A percentile compares a stretch with the other conserved stretches of the same genome.
These are phyloP conservation scores for Acrobasis repandana DNA, from an alignment of 2,888 invertebrate species.

Conservation along the genomic window DNA sequence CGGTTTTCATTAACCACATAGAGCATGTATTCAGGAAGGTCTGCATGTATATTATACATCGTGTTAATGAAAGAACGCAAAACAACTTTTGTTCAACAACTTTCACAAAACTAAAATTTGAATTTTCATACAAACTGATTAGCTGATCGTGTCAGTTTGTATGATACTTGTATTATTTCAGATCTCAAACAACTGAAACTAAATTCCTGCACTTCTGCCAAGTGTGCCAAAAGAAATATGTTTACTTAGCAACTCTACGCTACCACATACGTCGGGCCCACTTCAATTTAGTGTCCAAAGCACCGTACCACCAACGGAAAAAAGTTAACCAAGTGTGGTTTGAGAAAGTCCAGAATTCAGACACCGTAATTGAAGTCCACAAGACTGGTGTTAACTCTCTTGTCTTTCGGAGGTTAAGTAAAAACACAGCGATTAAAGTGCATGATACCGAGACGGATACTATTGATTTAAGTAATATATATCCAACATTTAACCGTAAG, in stretches of 20 bases:
- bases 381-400: slow-evolving; percentile 48
- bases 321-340: slow-evolving; percentile 60
- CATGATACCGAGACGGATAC: slow-evolving; percentile 32
- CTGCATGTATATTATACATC: too few relatives aligned
- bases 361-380: slow-evolving; percentile 52
- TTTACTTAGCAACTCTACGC: slow-evolving; percentile 33
- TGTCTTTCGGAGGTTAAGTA: slow-evolving; percentile 44
- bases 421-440: slow-evolving; percentile 38
- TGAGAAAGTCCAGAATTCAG: slow-evolving; percentile 53
- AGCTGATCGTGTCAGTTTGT: too few relatives aligned
- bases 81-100: too few relatives aligned
- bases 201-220: slow-evolving; percentile 35
- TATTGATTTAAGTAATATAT: slow-evolving; percentile 42
- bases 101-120: too few relatives aligned
- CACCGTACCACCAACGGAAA: slow-evolving; percentile 42
- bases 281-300: slow-evolving; percentile 47
- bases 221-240: slow-evolving; percentile 44
- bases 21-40: too few relatives aligned
- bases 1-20: too few relatives aligned
- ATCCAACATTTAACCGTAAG: slow-evolving; percentile 31
- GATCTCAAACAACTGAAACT: not conserved
- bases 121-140: too few relatives aligned
- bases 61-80: too few relatives aligned
- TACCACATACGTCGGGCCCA: slow-evolving; percentile 40
- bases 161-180: too few relatives aligned